These are phyloP conservation scores for Elgaria multicarinata DNA, from an alignment of 2,113 vertebrate species.

Conservation along the genomic window DNA sequence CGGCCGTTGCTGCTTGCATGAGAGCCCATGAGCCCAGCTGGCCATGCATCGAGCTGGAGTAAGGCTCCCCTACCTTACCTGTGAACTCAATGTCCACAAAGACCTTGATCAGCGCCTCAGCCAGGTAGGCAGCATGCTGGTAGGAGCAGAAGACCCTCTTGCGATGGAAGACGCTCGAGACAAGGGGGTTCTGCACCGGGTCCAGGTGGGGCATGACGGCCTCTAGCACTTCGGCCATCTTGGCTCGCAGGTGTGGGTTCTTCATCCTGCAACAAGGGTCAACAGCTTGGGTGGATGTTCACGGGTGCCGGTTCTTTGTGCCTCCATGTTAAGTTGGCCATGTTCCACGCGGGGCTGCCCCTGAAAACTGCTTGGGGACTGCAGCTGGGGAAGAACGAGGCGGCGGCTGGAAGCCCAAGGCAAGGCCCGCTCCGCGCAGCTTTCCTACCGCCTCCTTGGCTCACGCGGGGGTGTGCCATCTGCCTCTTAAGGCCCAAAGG, in stretches of 20 bases:
- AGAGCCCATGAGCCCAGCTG: not conserved
- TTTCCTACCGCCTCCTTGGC: not conserved
- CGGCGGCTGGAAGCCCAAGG: not conserved
- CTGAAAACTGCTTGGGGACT: not conserved
- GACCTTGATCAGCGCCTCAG: conserved; percentile 94
- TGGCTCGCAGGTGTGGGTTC: conserved; percentile 96
- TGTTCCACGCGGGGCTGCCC: too few species aligned
- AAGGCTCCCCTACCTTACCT: conserved; percentile 72
- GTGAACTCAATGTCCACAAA: conserved; percentile 99
- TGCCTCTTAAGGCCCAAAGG: not conserved
- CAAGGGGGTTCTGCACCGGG: conserved; percentile 78
- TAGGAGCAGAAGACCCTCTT: conserved; percentile 94
- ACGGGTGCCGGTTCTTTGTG: not conserved
- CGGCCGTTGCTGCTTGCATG: not conserved
- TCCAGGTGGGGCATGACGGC: conserved; percentile 98
- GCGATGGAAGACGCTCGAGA: conserved; percentile 90
- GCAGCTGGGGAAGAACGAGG: too few species aligned
- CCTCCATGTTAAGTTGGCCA: not conserved
- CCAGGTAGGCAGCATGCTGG: conserved; percentile 85
- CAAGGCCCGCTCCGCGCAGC: rapidly evolving
- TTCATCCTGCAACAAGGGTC: conserved; percentile 86
- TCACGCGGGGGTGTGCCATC: not conserved
- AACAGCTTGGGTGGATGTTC: not conserved
- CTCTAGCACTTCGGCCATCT: conserved; percentile 95
- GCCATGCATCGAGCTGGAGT: not conserved